Base-by-base conservation (phyloP, 2,888 invertebrate genomes). In the Atethmia centrago region DNA sequence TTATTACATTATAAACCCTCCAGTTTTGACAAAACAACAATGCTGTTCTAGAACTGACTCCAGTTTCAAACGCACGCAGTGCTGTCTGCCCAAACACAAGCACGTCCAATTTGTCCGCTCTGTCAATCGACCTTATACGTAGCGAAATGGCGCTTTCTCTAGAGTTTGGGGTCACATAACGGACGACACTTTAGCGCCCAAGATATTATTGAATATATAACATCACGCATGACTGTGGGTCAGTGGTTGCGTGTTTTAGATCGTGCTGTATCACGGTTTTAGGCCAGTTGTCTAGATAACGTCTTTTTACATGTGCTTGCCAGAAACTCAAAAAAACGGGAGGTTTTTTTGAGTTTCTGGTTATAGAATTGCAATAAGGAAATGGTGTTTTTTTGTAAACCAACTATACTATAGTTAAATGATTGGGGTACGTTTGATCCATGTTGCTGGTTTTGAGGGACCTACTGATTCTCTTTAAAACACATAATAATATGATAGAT, bases 101-200 rank as follows among this genome's bases (percentile, higher is more conserved):
- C 31, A 42, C 51, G 45, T 40, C 64, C 78, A 70, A 79, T 84
- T 79, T 74, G 77, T 61, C 51, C 47, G 56, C 62, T 65, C 68
- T 31, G 62, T 73, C 84, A 74, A 71, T 76, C 69, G 77, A 78
- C 86, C 81, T 80, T 88, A 88, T 84, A 87, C 79, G 89, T 84
- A 85, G 88, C 88, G 87, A 89, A 90, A 90, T 87, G 86, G 79
- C 77, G 88, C 92, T 92, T 92, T 92, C 92, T 90, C 88, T 77
- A 79, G 40, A 74, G 83, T 93, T 93, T 90, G 80, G 87, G 92
- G 93, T 93, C 93, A 87, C 70, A 77, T 93, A 93, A 92, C 91
- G 92, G 91, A 64, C 79, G 84, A 84, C 78, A 83, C 68, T 87
- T 81, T 76, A 83, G 56, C 73, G 82, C 73, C 80, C 83, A 75